Evolutionary conservation across 2,113 vertebrate species (phyloP).

Genomic region (Verasper variegatus): DNA sequence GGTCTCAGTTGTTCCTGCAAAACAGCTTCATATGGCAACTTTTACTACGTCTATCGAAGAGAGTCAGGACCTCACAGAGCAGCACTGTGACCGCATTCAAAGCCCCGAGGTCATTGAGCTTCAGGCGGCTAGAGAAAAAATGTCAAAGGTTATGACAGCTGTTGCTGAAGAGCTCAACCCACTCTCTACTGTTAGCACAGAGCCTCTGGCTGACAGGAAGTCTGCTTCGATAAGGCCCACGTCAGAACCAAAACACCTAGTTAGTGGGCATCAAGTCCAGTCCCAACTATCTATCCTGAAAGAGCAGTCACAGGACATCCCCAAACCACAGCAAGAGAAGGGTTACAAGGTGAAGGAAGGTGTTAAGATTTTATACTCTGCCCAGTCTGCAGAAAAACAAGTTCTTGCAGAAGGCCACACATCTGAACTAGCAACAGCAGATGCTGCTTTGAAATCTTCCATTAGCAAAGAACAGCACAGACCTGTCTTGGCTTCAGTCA

Average conservation of each 20-base stretch:
- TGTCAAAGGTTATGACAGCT: slow-evolving; percentile 74
- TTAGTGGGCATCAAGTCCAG: slow-evolving; percentile 81
- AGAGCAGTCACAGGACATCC: slow-evolving; percentile 76
- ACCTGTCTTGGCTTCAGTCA: slow-evolving; percentile 68
- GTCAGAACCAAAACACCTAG: slow-evolving; percentile 76
- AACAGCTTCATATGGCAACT: slow-evolving; percentile 77
- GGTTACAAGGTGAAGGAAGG: slow-evolving; percentile 82
- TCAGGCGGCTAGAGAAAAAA: slow-evolving; percentile 66
- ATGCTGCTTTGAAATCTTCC: slow-evolving; percentile 65
- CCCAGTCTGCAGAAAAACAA: slow-evolving; percentile 76
- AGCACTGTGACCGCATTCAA: slow-evolving; percentile 81
- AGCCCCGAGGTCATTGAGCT: slow-evolving; percentile 78
- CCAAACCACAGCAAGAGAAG: slow-evolving; percentile 71
- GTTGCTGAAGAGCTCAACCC: slow-evolving; percentile 79
- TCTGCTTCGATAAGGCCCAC: slow-evolving; percentile 55
- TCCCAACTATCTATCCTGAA: slow-evolving; percentile 78
- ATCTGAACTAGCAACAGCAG: slow-evolving; percentile 63
- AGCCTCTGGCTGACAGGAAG: slow-evolving; percentile 55
- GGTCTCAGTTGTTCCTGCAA: slow-evolving; percentile 68
- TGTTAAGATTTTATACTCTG: slow-evolving; percentile 80
- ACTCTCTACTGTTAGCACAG: slow-evolving; percentile 74
- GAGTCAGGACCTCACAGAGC: slow-evolving; percentile 81
- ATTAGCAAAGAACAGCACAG: slow-evolving; percentile 61
- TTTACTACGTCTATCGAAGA: slow-evolving; percentile 83
- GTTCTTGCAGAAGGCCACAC: slow-evolving; percentile 77